phyloP scores from a whole-genome alignment of 2,113 vertebrate genomes.

The Taurulus bubalis region DNA sequence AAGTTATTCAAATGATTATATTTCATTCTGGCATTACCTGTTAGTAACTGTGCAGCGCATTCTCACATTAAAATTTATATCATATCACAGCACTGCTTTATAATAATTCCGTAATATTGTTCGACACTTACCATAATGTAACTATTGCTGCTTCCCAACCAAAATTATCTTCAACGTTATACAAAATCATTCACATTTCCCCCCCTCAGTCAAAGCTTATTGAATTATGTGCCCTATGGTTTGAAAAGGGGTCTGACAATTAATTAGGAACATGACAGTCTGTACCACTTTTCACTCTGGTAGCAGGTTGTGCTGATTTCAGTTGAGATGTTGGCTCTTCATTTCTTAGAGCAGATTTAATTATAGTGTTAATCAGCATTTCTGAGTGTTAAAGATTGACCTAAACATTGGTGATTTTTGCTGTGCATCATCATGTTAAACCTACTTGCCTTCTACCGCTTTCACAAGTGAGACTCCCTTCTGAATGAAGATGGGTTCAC shows the following conservation, averaged over 20 bases:
- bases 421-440: neutral
- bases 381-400: neutral
- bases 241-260: neutral
- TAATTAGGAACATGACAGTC: neutral
- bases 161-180: neutral
- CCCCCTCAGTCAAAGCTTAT: neutral
- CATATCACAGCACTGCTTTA: neutral
- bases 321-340: neutral
- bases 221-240: neutral
- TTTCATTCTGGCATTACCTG: neutral
- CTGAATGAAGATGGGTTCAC: neutral
- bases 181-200: neutral
- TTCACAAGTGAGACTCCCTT: neutral
- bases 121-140: neutral
- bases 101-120: neutral
- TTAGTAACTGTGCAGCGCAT: neutral
- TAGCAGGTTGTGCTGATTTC: neutral
- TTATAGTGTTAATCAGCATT: neutral
- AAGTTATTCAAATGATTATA: neutral
- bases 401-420: neutral
- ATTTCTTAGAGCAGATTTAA: neutral
- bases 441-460: neutral
- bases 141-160: neutral
- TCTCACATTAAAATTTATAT: neutral
- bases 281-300: neutral